Evolutionary conservation across 2,888 invertebrate species (phyloP).

Genomic region (Tricholauxania praeusta): DNA sequence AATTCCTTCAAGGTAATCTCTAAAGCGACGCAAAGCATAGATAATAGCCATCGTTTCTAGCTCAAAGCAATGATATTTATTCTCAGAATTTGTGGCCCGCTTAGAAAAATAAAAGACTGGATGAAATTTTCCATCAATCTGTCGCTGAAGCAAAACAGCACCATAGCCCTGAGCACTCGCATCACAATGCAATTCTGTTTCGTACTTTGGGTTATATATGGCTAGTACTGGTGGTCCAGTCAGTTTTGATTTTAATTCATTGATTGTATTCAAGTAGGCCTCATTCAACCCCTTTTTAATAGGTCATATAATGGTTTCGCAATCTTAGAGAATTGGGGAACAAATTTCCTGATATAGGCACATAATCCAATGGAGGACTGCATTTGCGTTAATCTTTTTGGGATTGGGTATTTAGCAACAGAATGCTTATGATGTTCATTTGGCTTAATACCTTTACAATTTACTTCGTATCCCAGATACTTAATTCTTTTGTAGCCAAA

Average conservation of each 20-base stretch:
- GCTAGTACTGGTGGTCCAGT: slow-evolving; percentile 49
- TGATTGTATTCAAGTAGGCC: slow-evolving; percentile 34
- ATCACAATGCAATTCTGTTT: slow-evolving; percentile 58
- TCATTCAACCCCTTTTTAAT: slow-evolving; percentile 31
- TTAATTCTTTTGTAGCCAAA: slow-evolving; percentile 36
- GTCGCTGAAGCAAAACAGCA: slow-evolving; percentile 54
- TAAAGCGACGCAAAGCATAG: slow-evolving; percentile 49
- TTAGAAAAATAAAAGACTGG: slow-evolving; percentile 58
- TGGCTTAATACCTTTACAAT: slow-evolving; percentile 34
- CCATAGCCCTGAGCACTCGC: slow-evolving; percentile 54
- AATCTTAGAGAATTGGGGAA: slow-evolving; percentile 36
- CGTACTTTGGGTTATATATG: slow-evolving; percentile 52
- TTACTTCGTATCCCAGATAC: slow-evolving; percentile 39
- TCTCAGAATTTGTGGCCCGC: slow-evolving; percentile 48
- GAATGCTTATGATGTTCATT: slow-evolving; percentile 32
- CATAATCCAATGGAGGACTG: too few relatives aligned
- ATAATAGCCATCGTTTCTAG: slow-evolving; percentile 54
- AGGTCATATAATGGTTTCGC: slow-evolving; percentile 37
- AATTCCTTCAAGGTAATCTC: slow-evolving; percentile 35
- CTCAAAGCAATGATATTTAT: slow-evolving; percentile 55
- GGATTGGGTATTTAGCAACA: slow-evolving; percentile 31
- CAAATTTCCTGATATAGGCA: slow-evolving; percentile 32
- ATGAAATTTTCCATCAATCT: too few relatives aligned
- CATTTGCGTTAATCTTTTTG: slow-evolving; percentile 14
- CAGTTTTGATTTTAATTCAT: slow-evolving; percentile 33